These are phyloP conservation scores for Athene cunicularia DNA, from an alignment of 2,113 vertebrate genomes.

Conservation along the genomic window DNA sequence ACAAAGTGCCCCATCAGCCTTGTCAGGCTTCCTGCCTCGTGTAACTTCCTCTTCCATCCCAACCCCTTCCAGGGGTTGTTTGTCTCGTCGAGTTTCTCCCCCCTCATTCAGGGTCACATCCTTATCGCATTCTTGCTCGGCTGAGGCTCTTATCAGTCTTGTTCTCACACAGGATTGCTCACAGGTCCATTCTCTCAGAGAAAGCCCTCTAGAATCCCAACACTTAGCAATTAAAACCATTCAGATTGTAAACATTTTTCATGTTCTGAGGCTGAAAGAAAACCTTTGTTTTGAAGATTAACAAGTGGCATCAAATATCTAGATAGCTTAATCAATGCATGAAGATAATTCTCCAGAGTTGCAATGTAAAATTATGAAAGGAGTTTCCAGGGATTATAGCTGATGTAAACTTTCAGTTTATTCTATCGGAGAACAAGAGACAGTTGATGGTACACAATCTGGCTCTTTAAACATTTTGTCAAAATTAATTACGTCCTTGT, in stretches of 20 bases:
- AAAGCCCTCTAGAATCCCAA: too few relatives aligned
- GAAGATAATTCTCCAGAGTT: constrained; percentile 15
- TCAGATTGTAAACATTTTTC: not conserved
- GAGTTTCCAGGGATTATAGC: constrained; percentile 2
- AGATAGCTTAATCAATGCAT: constrained; percentile 6
- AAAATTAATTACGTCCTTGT: constrained; percentile 38
- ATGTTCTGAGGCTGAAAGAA: not conserved
- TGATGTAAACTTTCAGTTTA: constrained; percentile 33
- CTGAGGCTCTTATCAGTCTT: too few relatives aligned
- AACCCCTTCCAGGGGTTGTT: too few relatives aligned
- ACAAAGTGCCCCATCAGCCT: too few relatives aligned
- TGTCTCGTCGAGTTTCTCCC: too few relatives aligned
- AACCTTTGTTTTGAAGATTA: not conserved
- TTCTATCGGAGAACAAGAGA: constrained; percentile 11
- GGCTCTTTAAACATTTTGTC: constrained; percentile 41
- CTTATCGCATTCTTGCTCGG: too few relatives aligned
- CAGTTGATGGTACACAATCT: not conserved
- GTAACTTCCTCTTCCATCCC: too few relatives aligned
- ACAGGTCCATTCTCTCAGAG: too few relatives aligned
- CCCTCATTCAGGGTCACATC: too few relatives aligned
- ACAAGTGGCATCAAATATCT: not conserved
- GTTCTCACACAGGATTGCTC: too few relatives aligned
- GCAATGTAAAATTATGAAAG: not conserved
- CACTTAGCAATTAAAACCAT: not conserved
- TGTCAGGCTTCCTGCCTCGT: too few relatives aligned